Evolutionary conservation across 2,797 vertebrate genomes (phyloP).

Genomic region (Menidia menidia): DNA sequence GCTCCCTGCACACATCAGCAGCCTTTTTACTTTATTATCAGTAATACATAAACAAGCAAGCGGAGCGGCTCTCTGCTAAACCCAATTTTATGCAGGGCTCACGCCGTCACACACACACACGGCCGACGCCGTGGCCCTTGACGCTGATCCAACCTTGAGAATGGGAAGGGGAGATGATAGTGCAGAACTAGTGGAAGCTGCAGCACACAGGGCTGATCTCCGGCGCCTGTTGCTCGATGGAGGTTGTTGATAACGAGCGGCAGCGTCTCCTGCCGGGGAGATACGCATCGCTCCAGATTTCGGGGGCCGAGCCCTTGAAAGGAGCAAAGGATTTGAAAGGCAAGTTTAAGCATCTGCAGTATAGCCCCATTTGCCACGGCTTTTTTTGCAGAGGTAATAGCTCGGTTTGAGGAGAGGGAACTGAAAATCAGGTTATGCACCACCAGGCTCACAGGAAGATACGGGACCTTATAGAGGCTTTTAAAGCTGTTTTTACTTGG

Average conservation of each 20-base stretch:
- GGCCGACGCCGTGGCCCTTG: conserved; percentile 13
- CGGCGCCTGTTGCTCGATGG: conserved; percentile 66
- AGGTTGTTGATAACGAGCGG: conserved; percentile 65
- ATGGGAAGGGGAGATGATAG: conserved; percentile 41
- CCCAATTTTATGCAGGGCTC: conserved; percentile 51
- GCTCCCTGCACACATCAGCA: conserved; percentile 65
- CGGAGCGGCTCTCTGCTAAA: conserved; percentile 50
- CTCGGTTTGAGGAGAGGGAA: conserved; percentile 10
- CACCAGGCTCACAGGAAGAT: neutral
- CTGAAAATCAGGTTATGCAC: conserved; percentile 4
- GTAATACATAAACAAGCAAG: conserved; percentile 56
- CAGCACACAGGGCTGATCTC: conserved; percentile 64
- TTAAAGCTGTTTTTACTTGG: neutral
- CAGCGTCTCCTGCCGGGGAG: conserved; percentile 51
- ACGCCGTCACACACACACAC: conserved; percentile 25
- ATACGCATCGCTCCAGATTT: conserved; percentile 68
- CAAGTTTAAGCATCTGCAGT: conserved; percentile 35
- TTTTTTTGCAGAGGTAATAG: conserved; percentile 26
- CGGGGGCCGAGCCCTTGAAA: conserved; percentile 54
- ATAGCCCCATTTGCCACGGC: conserved; percentile 44
- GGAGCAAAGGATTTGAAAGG: conserved; percentile 54
- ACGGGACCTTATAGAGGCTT: neutral
- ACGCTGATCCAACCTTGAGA: conserved; percentile 73
- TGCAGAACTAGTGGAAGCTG: conserved; percentile 46
- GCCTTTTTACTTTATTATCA: conserved; percentile 63